These are phyloP conservation scores for Pecten maximus DNA, from an alignment of 2,888 invertebrate genomes.

Conservation along the genomic window DNA sequence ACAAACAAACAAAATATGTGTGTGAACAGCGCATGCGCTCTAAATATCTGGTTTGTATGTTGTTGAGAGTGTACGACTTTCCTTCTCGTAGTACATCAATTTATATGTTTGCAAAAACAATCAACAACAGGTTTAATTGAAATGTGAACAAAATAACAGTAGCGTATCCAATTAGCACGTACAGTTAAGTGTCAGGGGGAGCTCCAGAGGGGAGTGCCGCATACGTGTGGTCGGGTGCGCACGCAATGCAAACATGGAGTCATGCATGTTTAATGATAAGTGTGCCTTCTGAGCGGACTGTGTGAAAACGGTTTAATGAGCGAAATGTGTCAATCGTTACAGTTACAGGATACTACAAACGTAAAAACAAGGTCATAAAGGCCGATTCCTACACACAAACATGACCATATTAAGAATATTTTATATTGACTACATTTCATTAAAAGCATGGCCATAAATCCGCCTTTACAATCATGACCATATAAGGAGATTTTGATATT, in stretches of 20 bases:
- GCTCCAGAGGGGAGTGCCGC: background rate
- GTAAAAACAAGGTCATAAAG: background rate
- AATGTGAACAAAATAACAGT: background rate
- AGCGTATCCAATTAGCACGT: background rate
- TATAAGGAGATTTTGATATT: background rate
- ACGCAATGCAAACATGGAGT: background rate
- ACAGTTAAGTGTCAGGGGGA: background rate
- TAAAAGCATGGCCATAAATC: no score
- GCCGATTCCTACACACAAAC: background rate
- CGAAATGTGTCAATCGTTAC: background rate
- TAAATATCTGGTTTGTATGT: background rate
- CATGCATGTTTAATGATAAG: background rate
- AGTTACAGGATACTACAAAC: background rate
- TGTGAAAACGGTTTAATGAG: constrained; percentile 14
- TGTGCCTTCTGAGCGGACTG: background rate
- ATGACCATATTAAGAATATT: background rate
- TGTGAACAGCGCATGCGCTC: no score
- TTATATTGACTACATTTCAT: no score
- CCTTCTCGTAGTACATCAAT: background rate
- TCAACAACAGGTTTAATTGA: constrained; percentile 22
- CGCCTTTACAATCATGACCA: background rate
- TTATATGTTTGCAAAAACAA: background rate
- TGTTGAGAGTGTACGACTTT: background rate
- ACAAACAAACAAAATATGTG: no score
- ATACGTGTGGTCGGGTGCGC: background rate